Base-by-base conservation (phyloP, 2,888 invertebrate genomes). In the Dryobotodes eremita region DNA sequence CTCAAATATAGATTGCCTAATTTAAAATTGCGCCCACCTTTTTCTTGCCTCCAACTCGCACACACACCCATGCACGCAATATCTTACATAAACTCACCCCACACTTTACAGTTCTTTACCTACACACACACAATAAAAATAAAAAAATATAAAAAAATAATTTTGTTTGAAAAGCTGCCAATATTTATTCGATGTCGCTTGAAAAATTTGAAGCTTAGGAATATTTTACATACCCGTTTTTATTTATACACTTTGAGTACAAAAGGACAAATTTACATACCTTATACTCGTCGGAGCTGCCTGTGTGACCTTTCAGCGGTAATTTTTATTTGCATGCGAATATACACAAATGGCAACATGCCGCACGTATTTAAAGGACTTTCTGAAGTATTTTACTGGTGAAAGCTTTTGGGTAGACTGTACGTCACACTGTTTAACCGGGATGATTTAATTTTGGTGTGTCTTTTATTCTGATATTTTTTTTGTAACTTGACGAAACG, bases 201-300 rank as follows among this genome's bases (percentile, higher is more conserved):
- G 86, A 77, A 86, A 86, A 87, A 79, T 80, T 79, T 79, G 23
- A 73, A 84, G 64, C 82, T 80, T 85, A 70, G 69, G 78, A 88
- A 87, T 87, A 85, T 87, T 89, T 85, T 74, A 83, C 84, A 85
- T 88, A 76, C 50, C 62, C 46, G 68, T 77, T 89, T 85, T 87
- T 89, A 85, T 87, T 88, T 90, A 88, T 83, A 82, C 80, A 83
- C 83, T 85, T 86, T 88, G 86, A 82, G 78, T 85, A 84, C 79
- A 87, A 86, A 89, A 90, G 88, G 88, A 88, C 87, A 89, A 90
- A 92, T 92, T 92, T 91, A 90, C 92, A 92, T 93, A 91, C 89
- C 90, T 90, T 88, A 87, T 83, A 85, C 86, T 87, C 87, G 75
- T 78, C 82, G 71, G 75, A 78, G 82, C 72, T 82, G 87, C 89